Percentiles rank a stretch among this genome's conserved stretches.
phyloP scores from a whole-genome alignment of 2,888 invertebrate genomes.

The Elysia crispata region DNA sequence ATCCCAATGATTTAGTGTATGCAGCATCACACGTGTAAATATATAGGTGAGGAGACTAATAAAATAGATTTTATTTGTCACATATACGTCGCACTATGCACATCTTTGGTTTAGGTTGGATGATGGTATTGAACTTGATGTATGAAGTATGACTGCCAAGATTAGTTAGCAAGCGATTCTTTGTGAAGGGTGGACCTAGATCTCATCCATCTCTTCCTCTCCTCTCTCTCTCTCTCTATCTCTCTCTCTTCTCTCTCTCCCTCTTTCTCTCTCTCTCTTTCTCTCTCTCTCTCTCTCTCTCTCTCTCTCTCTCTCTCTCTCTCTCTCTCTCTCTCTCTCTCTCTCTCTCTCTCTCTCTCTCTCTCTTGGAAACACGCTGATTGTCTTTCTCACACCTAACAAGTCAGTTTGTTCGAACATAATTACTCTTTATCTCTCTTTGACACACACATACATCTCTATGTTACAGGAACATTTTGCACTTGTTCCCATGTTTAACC shows the following conservation, averaged over 20 bases:
- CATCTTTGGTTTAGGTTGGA: too few species aligned
- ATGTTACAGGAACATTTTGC: neutral
- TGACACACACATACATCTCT: neutral
- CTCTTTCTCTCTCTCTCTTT: conserved; percentile 2
- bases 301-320: conserved; percentile 30
- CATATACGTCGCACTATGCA: too few species aligned
- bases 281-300: neutral
- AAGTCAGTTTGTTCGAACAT: conserved; percentile 27
- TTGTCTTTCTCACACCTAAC: conserved; percentile 18
- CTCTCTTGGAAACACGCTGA: conserved; percentile 16
- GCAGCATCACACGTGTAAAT: too few species aligned
- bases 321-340: conserved; percentile 31
- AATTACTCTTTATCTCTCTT: conserved; percentile 15
- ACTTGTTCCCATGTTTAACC: neutral
- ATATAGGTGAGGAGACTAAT: too few species aligned
- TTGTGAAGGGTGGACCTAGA: neutral
- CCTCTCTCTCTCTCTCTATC: conserved; percentile 17
- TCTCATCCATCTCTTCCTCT: neutral
- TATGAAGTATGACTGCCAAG: neutral
- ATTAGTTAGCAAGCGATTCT: neutral
- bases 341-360: conserved; percentile 28
- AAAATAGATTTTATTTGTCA: too few species aligned
- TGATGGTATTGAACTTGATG: neutral
- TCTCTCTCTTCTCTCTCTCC: conserved; percentile 7
- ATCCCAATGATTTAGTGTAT: too few species aligned